A percentile compares a stretch with the other conserved stretches of the same genome.
phyloP scores from a whole-genome alignment of 2,797 vertebrate genomes.

The Rallus crepitans region DNA sequence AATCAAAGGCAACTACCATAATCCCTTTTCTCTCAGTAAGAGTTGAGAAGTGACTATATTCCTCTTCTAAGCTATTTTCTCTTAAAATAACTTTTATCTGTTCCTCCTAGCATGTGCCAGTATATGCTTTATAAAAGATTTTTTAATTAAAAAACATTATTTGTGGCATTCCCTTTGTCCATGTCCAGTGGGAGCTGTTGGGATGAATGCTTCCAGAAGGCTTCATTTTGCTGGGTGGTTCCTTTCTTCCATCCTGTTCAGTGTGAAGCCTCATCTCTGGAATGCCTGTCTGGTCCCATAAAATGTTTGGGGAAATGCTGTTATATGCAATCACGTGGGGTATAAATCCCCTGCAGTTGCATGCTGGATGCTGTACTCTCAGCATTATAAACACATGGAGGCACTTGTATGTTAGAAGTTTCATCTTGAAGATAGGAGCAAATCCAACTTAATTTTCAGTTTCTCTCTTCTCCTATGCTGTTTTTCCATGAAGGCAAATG shows the following conservation, averaged over 20 bases:
- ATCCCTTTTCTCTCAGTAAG: not conserved
- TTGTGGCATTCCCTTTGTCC: constrained; percentile 7
- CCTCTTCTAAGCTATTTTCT: not conserved
- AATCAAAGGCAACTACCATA: not conserved
- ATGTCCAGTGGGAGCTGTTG: not conserved
- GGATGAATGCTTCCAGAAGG: constrained; percentile 25
- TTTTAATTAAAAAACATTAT: constrained; percentile 31
- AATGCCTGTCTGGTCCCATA: not conserved
- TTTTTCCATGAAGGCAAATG: not conserved
- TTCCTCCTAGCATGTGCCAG: not conserved
- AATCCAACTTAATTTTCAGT: not conserved
- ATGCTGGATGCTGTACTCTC: not conserved
- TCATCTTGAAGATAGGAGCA: not conserved
- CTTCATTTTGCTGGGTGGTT: not conserved
- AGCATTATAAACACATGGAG: not conserved
- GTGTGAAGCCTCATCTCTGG: constrained; percentile 2
- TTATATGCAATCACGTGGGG: not conserved
- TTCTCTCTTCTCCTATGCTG: not conserved
- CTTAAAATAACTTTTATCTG: not conserved
- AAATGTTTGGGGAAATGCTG: not conserved
- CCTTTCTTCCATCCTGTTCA: constrained; percentile 7
- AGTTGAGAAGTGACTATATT: not conserved
- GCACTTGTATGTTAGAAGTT: not conserved
- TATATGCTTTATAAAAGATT: not conserved
- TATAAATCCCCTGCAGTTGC: not conserved